phyloP scores from a whole-genome alignment of 2,113 vertebrate species.

The Tupaia tana region DNA sequence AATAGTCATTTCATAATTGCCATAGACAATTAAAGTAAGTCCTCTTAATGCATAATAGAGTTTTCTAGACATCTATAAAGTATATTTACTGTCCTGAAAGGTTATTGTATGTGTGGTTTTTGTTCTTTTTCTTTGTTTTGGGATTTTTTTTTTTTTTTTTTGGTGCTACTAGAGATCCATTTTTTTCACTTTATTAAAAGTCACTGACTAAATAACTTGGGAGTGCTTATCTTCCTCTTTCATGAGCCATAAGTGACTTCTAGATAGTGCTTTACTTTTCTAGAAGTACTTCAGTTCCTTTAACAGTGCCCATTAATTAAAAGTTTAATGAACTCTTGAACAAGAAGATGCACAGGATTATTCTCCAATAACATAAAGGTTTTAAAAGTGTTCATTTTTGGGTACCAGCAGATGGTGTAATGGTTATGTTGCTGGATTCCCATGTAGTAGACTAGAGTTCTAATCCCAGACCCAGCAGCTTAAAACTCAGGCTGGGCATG shows the following conservation, averaged over 20 bases:
- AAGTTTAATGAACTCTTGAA: conserved; percentile 15
- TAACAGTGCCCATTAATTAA: not conserved
- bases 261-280: not conserved
- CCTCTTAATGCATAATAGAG: not conserved
- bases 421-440: no score
- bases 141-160: not conserved
- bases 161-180: not conserved
- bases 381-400: not conserved
- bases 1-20: not conserved
- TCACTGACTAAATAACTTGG: not conserved
- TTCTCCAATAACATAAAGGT: not conserved
- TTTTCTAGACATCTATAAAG: not conserved
- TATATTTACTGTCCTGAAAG: conserved; percentile 34
- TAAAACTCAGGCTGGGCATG: no score
- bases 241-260: not conserved
- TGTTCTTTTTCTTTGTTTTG: not conserved
- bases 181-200: conserved; percentile 10
- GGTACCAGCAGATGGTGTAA: no score
- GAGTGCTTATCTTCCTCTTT: not conserved
- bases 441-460: no score
- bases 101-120: not conserved
- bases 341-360: not conserved
- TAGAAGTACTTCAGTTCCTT: not conserved
- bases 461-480: no score
- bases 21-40: not conserved